Evolutionary conservation across 2,797 vertebrate species (phyloP).

Genomic region (Neosilurus mollespiculum): DNA sequence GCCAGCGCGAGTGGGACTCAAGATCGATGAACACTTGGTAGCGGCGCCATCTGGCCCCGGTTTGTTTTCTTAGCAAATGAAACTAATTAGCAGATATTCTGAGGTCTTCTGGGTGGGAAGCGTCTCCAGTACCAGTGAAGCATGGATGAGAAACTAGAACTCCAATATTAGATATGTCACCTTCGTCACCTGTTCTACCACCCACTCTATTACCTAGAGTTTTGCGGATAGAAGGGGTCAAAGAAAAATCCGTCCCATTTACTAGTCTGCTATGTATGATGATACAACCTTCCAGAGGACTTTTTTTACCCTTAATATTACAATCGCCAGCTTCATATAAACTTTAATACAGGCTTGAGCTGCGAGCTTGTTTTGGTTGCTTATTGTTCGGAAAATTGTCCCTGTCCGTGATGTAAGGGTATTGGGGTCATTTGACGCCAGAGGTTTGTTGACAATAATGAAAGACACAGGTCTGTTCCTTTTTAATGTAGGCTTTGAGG

Average conservation of each 20-base stretch:
- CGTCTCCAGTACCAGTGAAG: constrained; percentile 62
- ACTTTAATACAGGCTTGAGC: neutral
- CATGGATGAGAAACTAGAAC: constrained; percentile 47
- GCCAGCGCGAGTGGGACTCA: constrained; percentile 65
- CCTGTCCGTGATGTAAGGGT: neutral
- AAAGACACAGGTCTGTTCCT: neutral
- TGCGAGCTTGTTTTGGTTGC: neutral
- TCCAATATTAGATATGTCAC: constrained; percentile 33
- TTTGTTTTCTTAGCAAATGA: constrained; percentile 78
- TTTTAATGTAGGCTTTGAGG: neutral
- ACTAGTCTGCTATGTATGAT: neutral
- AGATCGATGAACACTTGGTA: constrained; percentile 74
- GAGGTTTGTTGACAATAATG: neutral
- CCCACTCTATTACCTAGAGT: constrained; percentile 17
- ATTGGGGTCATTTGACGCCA: neutral
- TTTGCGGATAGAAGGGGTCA: neutral
- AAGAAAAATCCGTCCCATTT: neutral
- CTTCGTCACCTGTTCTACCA: constrained; percentile 27
- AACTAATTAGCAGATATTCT: constrained; percentile 71
- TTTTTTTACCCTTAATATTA: neutral
- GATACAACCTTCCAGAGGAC: neutral
- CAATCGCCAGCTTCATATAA: neutral
- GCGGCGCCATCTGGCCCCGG: constrained; percentile 73
- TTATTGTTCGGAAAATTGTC: neutral
- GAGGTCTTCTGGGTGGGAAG: constrained; percentile 63